Conservation (phyloP, 2,113 vertebrate genomes). For the Tupaia chinensis region DNA sequence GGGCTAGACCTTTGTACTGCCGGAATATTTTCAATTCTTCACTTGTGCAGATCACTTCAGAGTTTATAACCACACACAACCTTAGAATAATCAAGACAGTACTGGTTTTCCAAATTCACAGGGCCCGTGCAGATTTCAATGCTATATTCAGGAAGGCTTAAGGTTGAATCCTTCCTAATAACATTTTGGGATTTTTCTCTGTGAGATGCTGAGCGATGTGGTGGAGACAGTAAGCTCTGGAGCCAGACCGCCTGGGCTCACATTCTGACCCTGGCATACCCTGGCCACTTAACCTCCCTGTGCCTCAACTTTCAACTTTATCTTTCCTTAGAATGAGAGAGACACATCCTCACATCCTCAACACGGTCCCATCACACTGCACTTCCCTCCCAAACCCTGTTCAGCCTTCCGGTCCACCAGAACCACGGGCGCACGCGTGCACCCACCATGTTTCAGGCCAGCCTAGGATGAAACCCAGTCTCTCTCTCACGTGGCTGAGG, state of each 20-base stretch:
- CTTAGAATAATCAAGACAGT: background rate
- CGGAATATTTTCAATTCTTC: background rate
- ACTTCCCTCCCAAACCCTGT: too few species aligned
- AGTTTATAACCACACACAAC: background rate
- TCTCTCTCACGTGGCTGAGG: too few species aligned
- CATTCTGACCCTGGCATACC: background rate
- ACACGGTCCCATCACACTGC: too few species aligned
- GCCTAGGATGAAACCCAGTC: too few species aligned
- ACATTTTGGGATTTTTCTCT: constrained; percentile 4
- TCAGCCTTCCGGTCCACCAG: too few species aligned
- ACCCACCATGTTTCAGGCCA: too few species aligned
- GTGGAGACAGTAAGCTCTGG: background rate
- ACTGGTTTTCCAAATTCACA: background rate
- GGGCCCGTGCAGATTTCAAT: background rate
- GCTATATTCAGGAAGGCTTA: background rate
- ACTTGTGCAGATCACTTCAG: background rate
- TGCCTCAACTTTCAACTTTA: background rate
- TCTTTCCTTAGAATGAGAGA: too few species aligned
- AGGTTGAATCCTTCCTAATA: background rate
- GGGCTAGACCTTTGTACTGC: background rate
- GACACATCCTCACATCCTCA: too few species aligned
- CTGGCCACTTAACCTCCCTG: background rate
- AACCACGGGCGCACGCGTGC: too few species aligned
- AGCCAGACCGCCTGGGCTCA: background rate
- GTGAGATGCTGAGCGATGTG: background rate